These are phyloP conservation scores for Mesitornis unicolor DNA, from an alignment of 2,113 vertebrate species.

Conservation along the genomic window DNA sequence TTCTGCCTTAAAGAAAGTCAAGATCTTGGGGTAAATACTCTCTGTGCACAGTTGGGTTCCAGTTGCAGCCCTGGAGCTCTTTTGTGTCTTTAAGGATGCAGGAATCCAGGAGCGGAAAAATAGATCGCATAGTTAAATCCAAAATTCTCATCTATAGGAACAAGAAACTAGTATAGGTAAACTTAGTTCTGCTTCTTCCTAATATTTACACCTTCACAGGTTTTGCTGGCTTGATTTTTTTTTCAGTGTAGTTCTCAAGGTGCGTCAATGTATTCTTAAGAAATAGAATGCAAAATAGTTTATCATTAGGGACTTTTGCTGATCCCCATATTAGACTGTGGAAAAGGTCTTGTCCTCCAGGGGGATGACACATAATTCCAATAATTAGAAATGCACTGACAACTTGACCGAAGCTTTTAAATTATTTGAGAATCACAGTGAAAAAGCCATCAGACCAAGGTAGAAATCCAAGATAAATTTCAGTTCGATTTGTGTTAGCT, in stretches of 20 bases:
- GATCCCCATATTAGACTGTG: fast-evolving
- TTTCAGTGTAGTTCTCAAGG: background rate
- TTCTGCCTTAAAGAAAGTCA: background rate
- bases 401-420: background rate
- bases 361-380: background rate
- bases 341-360: background rate
- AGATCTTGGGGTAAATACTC: background rate
- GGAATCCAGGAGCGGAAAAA: background rate
- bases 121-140: background rate
- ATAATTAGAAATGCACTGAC: background rate
- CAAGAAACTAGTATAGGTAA: background rate
- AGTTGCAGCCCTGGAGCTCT: background rate
- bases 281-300: background rate
- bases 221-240: background rate
- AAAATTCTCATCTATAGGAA: background rate
- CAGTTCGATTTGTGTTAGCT: background rate
- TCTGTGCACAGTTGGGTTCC: background rate
- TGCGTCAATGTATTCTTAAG: background rate
- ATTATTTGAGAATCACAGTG: background rate
- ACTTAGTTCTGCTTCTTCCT: background rate
- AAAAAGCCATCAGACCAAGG: background rate
- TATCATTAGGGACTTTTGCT: background rate
- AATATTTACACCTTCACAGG: background rate
- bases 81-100: background rate
- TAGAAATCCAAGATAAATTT: background rate